A percentile compares a stretch with the other conserved stretches of the same genome.
These are phyloP conservation scores for Notoglanidium macrostoma DNA, from an alignment of 2,797 vertebrate species.

Conservation along the genomic window DNA sequence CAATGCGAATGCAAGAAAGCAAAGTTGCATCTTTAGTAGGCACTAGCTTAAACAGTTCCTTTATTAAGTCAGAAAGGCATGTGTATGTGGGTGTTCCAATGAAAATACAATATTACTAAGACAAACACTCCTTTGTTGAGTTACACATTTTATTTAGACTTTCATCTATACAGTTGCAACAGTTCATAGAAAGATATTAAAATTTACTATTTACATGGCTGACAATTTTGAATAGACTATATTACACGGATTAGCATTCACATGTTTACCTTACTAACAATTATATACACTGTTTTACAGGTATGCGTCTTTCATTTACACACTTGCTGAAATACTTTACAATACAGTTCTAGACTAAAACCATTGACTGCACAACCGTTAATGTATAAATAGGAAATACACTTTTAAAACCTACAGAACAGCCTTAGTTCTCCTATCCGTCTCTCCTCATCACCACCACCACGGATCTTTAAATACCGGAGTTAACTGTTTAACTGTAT, in stretches of 20 bases:
- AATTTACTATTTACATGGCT: constrained; percentile 69
- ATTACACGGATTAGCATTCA: constrained; percentile 72
- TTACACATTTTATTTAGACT: constrained; percentile 60
- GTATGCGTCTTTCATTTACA: constrained; percentile 40
- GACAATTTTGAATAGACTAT: constrained; percentile 72
- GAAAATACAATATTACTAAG: not conserved
- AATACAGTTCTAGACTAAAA: constrained; percentile 20
- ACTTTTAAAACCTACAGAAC: constrained; percentile 11
- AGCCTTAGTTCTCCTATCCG: not conserved
- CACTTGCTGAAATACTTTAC: constrained; percentile 10
- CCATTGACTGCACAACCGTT: not conserved
- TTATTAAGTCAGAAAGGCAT: not conserved
- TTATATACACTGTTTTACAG: constrained; percentile 69
- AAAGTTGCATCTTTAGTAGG: not conserved
- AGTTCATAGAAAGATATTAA: constrained; percentile 72
- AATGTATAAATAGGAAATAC: constrained; percentile 19
- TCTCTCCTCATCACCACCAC: not conserved
- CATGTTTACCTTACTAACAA: constrained; percentile 62
- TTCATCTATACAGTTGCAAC: constrained; percentile 59
- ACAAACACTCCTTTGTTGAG: not conserved
- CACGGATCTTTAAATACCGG: not conserved
- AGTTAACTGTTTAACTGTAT: not conserved
- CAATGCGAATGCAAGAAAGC: not conserved
- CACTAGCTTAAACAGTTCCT: not conserved
- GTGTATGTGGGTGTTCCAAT: not conserved